Conservation (phyloP, 2,888 invertebrate species). For the Polydrusus cervinus region DNA sequence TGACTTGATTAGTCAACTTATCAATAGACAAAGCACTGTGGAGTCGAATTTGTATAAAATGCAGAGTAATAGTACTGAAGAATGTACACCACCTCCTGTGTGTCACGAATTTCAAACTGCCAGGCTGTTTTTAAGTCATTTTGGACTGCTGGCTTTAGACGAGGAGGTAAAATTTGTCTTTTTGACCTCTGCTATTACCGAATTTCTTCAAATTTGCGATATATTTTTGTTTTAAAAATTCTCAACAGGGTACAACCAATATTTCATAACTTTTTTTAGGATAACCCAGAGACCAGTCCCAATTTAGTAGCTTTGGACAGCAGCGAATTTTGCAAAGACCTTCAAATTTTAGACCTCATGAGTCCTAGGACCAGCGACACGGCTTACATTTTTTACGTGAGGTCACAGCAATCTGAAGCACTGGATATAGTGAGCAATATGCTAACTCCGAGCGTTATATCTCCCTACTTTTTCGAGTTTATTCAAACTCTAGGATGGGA, state of each 20-base stretch:
- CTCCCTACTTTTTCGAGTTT: slow-evolving; percentile 75
- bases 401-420: slow-evolving; percentile 86
- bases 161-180: slow-evolving; percentile 66
- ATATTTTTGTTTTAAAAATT: too few relatives aligned
- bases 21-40: slow-evolving; percentile 80
- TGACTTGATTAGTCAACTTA: slow-evolving; percentile 80
- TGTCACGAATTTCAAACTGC: slow-evolving; percentile 97
- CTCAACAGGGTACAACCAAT: too few relatives aligned
- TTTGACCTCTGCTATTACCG: too few relatives aligned
- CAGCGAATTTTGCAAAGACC: slow-evolving; percentile 84
- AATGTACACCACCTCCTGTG: slow-evolving; percentile 85
- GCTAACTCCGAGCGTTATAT: slow-evolving; percentile 71
- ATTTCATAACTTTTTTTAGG: slow-evolving; percentile 45
- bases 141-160: slow-evolving; percentile 88
- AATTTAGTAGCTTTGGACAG: slow-evolving; percentile 84
- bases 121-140: slow-evolving; percentile 94
- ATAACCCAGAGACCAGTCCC: slow-evolving; percentile 66
- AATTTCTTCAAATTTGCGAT: too few relatives aligned
- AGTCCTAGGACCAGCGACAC: slow-evolving; percentile 93
- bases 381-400: slow-evolving; percentile 95
- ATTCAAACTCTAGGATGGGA: slow-evolving; percentile 89
- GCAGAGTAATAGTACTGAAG: slow-evolving; percentile 72
- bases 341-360: slow-evolving; percentile 88
- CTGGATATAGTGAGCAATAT: slow-evolving; percentile 88
- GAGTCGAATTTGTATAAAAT: slow-evolving; percentile 64